Evolutionary conservation across 2,888 invertebrate genomes (phyloP).

Genomic region (Drosophila niveifrons): DNA sequence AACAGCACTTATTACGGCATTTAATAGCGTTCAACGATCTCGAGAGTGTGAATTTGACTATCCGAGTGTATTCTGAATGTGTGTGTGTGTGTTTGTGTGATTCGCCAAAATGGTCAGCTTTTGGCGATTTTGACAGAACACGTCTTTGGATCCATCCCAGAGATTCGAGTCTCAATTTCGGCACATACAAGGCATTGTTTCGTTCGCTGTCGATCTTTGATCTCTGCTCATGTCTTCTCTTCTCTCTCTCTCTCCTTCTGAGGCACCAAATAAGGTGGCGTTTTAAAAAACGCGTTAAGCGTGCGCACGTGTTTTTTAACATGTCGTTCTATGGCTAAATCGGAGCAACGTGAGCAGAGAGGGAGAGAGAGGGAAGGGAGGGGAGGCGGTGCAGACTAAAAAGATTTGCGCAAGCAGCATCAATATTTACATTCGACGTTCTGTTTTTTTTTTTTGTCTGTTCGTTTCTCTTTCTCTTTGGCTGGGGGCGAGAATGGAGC

Average conservation of each 20-base stretch:
- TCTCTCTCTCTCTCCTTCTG: constrained; percentile 6
- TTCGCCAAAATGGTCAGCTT: constrained; percentile 73
- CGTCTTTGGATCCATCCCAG: constrained; percentile 36
- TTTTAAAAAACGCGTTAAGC: constrained; percentile 57
- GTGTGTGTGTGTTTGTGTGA: background rate
- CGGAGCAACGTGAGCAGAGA: background rate
- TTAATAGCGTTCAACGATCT: constrained; percentile 22
- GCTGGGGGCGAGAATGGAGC: constrained; percentile 1
- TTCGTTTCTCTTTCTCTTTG: background rate
- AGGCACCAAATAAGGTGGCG: constrained; percentile 70
- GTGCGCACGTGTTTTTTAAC: constrained; percentile 56
- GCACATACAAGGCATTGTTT: constrained; percentile 51
- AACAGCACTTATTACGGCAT: background rate
- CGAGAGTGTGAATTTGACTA: constrained; percentile 55
- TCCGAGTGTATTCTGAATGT: constrained; percentile 31
- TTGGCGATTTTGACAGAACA: constrained; percentile 29
- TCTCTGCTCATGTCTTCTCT: background rate
- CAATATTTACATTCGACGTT: constrained; percentile 43
- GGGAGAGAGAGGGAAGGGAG: too few relatives aligned
- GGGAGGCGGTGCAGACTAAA: background rate
- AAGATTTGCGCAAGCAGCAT: constrained; percentile 32
- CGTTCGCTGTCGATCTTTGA: constrained; percentile 31
- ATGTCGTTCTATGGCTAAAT: background rate
- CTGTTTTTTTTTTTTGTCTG: background rate
- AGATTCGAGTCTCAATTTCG: constrained; percentile 9